Evolutionary conservation across 2,888 invertebrate species (phyloP), one percentile per base, ranked within the genome.

Genomic region (Ganaspis brasiliensis): DNA sequence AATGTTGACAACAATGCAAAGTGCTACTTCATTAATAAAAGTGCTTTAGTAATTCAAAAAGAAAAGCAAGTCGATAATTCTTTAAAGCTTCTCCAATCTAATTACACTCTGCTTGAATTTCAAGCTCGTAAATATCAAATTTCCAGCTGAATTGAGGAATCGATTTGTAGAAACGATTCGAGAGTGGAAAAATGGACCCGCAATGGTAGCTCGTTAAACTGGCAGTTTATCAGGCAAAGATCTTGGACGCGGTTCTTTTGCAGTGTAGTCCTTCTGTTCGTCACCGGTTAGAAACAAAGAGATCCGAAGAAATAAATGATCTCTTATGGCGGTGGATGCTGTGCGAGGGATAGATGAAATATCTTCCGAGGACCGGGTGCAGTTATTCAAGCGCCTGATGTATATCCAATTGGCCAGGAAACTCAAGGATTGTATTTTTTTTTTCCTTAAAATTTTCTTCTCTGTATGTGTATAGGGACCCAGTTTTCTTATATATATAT

Each of bases 321-420:
- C 73, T 40, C 61, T 76, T 70, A 52, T 19, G 75, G 45, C 59
- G 78, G 76, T 73, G 67, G 72, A 74, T 56, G 75, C 56, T 72
- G 73, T 35, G 77, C 63, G 56, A 55, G 72, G 70, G 12, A 57
- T 67, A n/a, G 55, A 71, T 31, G 70, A 79, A 74, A 73, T 79
- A 72, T 71, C 74, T 78, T 82, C 80, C 81, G 81, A 56, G 71
- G 75, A 83, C 80, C 78, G 57, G 76, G 74, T 81, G 80, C 72
- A 75, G 52, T 40, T 24, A 55, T 57, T 31, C 73, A 35, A 71
- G 78, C 72, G 78, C 72, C 86, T 85, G 87, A n/a, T n/a, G n/a
- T n/a, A n/a, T 85, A 81, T 83, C 87, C 75, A 87, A 87, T 87
- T 77, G 83, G 72, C 81, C 83, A 84, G 74, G 81, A 77, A 74